These are phyloP conservation scores for Sisyra nigra DNA, from an alignment of 2,888 invertebrate species.

Conservation along the genomic window DNA sequence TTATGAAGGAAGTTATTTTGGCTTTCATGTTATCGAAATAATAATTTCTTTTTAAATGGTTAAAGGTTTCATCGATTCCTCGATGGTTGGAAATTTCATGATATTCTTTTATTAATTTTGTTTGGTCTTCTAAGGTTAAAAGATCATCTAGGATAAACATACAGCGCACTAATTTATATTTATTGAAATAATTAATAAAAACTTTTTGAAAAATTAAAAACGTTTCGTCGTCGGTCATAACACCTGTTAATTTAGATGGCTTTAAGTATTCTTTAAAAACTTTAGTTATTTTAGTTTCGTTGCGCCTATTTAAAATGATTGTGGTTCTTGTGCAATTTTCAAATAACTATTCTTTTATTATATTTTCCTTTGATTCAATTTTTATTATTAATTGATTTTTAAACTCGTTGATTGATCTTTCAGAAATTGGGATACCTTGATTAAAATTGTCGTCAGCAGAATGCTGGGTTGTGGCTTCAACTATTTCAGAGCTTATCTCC, in stretches of 20 bases:
- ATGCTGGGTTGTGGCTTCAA: neutral
- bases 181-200: neutral
- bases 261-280: neutral
- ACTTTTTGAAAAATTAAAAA: neutral
- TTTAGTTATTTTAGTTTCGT: neutral
- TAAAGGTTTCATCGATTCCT: neutral
- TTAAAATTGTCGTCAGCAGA: neutral
- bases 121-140: neutral
- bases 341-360: neutral
- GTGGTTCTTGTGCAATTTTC: neutral
- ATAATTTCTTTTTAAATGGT: neutral
- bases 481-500: neutral
- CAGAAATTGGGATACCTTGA: neutral
- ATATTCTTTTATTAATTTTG: neutral
- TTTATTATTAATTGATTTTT: neutral
- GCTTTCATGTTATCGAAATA: neutral
- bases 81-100: neutral
- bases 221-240: neutral
- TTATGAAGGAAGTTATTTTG: neutral
- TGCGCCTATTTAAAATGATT: too few relatives aligned
- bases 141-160: neutral
- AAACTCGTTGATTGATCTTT: constrained; percentile 1
- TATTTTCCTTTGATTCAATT: neutral
- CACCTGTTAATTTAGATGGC: neutral
- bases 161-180: neutral